These are phyloP conservation scores for Leucoma salicis DNA, from an alignment of 2,888 invertebrate genomes.

Conservation along the genomic window DNA sequence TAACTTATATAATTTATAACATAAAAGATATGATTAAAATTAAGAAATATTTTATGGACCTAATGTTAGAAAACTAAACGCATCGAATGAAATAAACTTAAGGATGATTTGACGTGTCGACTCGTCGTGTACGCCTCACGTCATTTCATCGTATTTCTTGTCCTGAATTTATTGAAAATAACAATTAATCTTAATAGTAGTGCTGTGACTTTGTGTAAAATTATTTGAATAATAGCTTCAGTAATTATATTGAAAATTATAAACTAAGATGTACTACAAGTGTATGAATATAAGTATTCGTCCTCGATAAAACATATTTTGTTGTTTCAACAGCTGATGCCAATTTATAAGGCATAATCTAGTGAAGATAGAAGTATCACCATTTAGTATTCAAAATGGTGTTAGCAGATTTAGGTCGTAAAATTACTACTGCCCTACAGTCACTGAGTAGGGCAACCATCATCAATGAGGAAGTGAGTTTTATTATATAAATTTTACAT, in stretches of 20 bases:
- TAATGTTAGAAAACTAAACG: too few relatives aligned
- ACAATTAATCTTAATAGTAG: constrained; percentile 12
- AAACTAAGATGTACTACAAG: constrained; percentile 26
- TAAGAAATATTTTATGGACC: too few relatives aligned
- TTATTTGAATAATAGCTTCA: constrained; percentile 7
- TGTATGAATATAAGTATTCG: constrained; percentile 12
- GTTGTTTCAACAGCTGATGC: constrained; percentile 44
- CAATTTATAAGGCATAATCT: constrained; percentile 25
- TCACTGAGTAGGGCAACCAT: constrained; percentile 98
- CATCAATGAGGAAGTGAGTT: constrained; percentile 96
- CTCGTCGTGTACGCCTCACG: constrained; percentile 58
- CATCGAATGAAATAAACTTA: too few relatives aligned
- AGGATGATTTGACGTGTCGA: constrained; percentile 50
- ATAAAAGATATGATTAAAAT: too few relatives aligned
- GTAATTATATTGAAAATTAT: constrained; percentile 10
- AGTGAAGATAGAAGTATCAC: constrained; percentile 12
- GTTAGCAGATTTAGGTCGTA: constrained; percentile 99
- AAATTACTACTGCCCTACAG: constrained; percentile 98
- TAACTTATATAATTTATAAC: too few relatives aligned
- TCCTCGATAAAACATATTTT: constrained; percentile 22
- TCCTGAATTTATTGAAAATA: constrained; percentile 9
- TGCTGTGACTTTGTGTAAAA: constrained; percentile 23
- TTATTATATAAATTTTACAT: background rate
- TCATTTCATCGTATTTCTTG: constrained; percentile 36
- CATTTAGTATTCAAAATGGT: constrained; percentile 88